These are phyloP conservation scores for Riparia riparia DNA, from an alignment of 2,113 vertebrate genomes.

Conservation along the genomic window DNA sequence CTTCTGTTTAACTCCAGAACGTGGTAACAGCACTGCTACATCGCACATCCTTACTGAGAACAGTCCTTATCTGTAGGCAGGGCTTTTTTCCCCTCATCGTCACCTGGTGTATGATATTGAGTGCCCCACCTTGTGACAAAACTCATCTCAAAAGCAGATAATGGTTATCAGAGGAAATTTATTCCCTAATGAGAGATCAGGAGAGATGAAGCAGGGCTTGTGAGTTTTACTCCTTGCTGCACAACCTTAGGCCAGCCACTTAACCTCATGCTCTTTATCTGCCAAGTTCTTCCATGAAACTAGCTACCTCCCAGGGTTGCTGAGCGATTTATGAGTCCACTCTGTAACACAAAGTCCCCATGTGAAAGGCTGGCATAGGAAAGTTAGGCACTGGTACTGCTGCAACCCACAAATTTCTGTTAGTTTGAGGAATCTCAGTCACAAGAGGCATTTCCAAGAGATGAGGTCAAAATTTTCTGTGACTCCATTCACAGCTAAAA, in stretches of 20 bases:
- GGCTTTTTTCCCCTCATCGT: neutral
- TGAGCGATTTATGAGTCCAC: slow-evolving; percentile 13
- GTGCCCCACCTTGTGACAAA: neutral
- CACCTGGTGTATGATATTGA: neutral
- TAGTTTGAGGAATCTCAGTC: slow-evolving; percentile 36
- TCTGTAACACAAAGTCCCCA: neutral
- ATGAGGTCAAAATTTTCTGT: neutral
- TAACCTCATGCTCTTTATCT: neutral
- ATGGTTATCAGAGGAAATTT: neutral
- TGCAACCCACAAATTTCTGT: slow-evolving; percentile 27
- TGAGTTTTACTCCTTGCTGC: neutral
- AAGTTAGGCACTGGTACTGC: neutral
- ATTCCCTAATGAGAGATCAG: neutral
- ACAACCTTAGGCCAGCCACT: neutral
- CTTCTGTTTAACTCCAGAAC: neutral
- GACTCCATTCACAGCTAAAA: neutral
- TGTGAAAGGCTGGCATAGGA: slow-evolving; percentile 4
- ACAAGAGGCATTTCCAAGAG: slow-evolving; percentile 10
- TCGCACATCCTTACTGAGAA: neutral
- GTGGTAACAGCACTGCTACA: neutral
- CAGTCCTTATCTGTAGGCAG: neutral
- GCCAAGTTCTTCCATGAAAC: neutral
- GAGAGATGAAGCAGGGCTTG: neutral
- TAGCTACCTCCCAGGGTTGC: slow-evolving; percentile 42
- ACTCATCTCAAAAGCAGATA: neutral